Percentiles rank a stretch among this genome's conserved stretches.
Conservation (phyloP, 2,113 vertebrate genomes). For the Caloenas nicobarica region DNA sequence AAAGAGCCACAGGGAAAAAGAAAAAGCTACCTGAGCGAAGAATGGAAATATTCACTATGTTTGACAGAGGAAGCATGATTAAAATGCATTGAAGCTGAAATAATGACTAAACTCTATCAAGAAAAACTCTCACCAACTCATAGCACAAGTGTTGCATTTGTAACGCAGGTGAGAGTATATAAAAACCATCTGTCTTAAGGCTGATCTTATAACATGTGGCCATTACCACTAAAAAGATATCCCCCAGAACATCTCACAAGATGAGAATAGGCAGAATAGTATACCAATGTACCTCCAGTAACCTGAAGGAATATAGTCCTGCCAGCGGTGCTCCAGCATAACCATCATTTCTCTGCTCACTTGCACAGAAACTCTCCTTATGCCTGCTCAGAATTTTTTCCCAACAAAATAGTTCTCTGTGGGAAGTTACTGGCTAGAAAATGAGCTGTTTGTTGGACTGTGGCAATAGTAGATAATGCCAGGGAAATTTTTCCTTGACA, state of each 20-base stretch:
- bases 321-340: background rate
- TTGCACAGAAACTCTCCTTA: background rate
- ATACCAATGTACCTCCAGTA: background rate
- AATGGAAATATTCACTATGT: conserved; percentile 25
- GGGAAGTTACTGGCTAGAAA: background rate
- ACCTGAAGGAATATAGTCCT: background rate
- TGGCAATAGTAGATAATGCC: background rate
- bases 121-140: conserved; percentile 22
- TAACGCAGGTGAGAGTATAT: conserved; percentile 13
- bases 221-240: conserved; percentile 44
- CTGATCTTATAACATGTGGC: background rate
- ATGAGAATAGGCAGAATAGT: background rate
- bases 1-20: background rate
- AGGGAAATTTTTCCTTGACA: background rate
- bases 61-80: conserved; percentile 67
- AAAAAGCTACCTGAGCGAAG: conserved; percentile 36
- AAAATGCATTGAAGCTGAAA: conserved; percentile 69
- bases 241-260: background rate
- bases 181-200: conserved; percentile 49
- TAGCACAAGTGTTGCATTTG: conserved; percentile 16
- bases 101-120: conserved; percentile 48
- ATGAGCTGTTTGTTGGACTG: background rate
- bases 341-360: background rate
- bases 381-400: background rate
- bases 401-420: background rate